Conservation (phyloP, 2,113 vertebrate genomes). For the Nycticryphes semicollaris region DNA sequence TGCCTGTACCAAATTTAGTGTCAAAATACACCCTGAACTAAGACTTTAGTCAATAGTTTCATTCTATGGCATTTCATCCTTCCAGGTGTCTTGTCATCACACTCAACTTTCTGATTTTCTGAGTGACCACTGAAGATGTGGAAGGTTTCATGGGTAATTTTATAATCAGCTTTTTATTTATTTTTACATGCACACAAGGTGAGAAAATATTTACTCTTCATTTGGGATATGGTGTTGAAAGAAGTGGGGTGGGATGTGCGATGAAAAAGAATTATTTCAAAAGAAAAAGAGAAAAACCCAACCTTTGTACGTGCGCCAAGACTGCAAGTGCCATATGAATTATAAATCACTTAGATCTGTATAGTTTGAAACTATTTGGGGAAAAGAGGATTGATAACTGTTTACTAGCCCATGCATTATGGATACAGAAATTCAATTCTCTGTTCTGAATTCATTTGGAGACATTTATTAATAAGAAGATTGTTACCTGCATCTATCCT, state of each 20-base stretch:
- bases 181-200: background rate
- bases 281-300: background rate
- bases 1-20: background rate
- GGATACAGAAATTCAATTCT: background rate
- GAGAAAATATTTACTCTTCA: background rate
- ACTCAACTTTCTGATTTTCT: background rate
- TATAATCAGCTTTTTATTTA: background rate
- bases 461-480: background rate
- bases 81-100: no score
- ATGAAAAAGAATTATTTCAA: background rate
- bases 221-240: background rate
- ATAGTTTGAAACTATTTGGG: background rate
- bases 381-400: background rate
- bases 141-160: background rate
- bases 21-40: rapidly evolving
- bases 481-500: background rate
- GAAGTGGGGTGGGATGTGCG: background rate
- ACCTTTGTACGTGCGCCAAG: background rate
- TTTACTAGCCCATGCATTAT: background rate
- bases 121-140: rapidly evolving
- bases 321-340: background rate
- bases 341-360: background rate
- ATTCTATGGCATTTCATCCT: background rate
- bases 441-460: background rate
- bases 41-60: background rate